Conservation (phyloP, 1,140 invertebrate species). For the Panulirus ornatus region DNA sequence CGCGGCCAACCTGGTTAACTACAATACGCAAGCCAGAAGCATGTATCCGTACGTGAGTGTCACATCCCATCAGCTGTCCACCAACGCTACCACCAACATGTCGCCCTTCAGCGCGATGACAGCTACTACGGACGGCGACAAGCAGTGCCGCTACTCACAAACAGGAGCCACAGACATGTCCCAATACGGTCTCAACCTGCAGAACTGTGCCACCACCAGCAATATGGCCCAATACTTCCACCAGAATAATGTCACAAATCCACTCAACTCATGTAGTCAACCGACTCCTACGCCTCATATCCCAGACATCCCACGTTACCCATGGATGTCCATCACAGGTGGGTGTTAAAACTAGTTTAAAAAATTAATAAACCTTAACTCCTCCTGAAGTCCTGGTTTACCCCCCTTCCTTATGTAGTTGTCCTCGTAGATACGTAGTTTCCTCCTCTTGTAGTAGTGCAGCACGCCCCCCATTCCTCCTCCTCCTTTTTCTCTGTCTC, state of each 20-base stretch:
- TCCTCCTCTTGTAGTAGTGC: conserved; percentile 11
- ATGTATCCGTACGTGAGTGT: conserved; percentile 86
- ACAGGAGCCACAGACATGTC: conserved; percentile 80
- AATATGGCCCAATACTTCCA: conserved; percentile 76
- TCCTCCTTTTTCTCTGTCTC: not conserved
- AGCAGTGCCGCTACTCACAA: conserved; percentile 85
- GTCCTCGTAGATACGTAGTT: too few species aligned
- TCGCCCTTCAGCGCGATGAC: conserved; percentile 76
- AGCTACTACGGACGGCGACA: conserved; percentile 83
- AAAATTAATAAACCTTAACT: too few species aligned
- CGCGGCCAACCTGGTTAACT: conserved; percentile 80
- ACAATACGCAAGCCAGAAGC: conserved; percentile 79
- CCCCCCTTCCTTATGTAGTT: not conserved
- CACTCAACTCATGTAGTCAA: conserved; percentile 81
- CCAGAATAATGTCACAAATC: conserved; percentile 82
- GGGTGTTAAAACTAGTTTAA: conserved; percentile 79
- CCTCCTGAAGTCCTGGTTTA: not conserved
- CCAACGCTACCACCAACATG: conserved; percentile 82
- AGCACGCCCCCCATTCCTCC: not conserved
- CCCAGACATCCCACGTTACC: conserved; percentile 93
- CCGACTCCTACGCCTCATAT: conserved; percentile 84
- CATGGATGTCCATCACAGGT: conserved; percentile 99
- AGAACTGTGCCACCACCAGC: conserved; percentile 81
- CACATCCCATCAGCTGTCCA: conserved; percentile 84
- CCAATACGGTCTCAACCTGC: conserved; percentile 82